Base-by-base conservation (phyloP, 1,140 invertebrate genomes). In the Eurosta solidaginis region DNA sequence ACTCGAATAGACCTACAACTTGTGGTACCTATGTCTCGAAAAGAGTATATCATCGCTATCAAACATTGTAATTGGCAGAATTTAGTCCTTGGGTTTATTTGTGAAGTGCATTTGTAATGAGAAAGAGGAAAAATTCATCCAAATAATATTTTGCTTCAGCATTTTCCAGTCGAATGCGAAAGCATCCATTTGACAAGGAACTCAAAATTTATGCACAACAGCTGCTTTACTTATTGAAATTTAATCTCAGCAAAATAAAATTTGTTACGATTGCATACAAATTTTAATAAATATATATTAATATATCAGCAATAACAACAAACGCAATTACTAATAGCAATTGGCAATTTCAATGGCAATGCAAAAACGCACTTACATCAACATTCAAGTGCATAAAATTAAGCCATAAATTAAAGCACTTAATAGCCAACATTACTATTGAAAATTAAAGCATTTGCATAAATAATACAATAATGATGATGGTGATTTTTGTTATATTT, bases 401-500 rank as follows among this genome's bases (percentile, higher is more conserved):
- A 20, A 68, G 59, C 10, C 59, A 68, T 68, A 68, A 68, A 68
- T 68, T 68, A 68, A 68, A 68, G 33, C 33, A 68, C 59, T 68
- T 68, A 68, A 68, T 68, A 40, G 40, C 59, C 33, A 42, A 40
- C 59, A 68, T 68, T 68, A 68, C 59, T 40, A 68, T 68, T 40
- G 59, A 68, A 68, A 68, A 68, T 68, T 68, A 68, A 68, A 68
- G 59, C 59, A 68, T 68, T 68, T 68, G 33, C 59, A 68, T 68
- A 42, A 68, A 68, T 68, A 68, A 68, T 68, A 27, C 36, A 68
- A 68, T 68, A 40, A 68, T 68, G 27, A 68, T 40, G 59, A 40
- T 40, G 27, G 20, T 40, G 17, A 7, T 68, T 68, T 68, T n/a
- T n/a, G n/a, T n/a, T n/a, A n/a, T n/a, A n/a, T n/a, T 68, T 68